phyloP scores from a whole-genome alignment of 2,113 vertebrate species.

The Campylomormyrus tamandua region DNA sequence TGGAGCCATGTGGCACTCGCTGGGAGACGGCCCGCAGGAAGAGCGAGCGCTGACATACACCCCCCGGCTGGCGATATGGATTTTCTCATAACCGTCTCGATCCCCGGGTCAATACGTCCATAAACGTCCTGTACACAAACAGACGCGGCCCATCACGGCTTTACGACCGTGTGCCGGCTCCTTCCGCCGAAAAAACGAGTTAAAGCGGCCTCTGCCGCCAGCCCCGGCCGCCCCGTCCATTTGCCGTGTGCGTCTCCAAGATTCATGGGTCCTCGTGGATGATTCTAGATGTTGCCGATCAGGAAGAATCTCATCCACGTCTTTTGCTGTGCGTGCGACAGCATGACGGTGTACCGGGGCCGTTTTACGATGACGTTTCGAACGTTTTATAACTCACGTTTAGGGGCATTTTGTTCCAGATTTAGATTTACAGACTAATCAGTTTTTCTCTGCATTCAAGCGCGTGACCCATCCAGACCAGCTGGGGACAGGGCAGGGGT shows the following conservation, averaged over 20 bases:
- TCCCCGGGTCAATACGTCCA: constrained; percentile 49
- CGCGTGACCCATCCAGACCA: not conserved
- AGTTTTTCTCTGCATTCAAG: not conserved
- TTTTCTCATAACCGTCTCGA: constrained; percentile 35
- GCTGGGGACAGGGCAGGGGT: not conserved
- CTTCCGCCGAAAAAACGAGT: constrained; percentile 33
- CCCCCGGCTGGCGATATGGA: constrained; percentile 45
- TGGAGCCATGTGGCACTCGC: constrained; percentile 60
- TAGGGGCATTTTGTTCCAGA: not conserved
- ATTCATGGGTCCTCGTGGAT: not conserved
- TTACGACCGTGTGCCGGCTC: constrained; percentile 40
- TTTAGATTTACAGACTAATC: not conserved
- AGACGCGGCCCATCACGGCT: constrained; percentile 48
- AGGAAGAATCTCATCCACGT: not conserved
- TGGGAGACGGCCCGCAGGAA: constrained; percentile 38
- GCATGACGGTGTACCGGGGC: not conserved
- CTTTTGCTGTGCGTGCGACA: not conserved
- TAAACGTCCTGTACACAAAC: constrained; percentile 57
- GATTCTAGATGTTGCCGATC: not conserved
- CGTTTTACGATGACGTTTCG: not conserved
- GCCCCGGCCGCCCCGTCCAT: not conserved
- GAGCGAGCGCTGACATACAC: constrained; percentile 15
- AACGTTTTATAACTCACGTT: not conserved
- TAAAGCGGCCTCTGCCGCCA: constrained; percentile 37
- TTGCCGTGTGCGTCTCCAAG: not conserved